Evolutionary conservation across 2,113 vertebrate species (phyloP).

Genomic region (Leptodactylus fuscus): DNA sequence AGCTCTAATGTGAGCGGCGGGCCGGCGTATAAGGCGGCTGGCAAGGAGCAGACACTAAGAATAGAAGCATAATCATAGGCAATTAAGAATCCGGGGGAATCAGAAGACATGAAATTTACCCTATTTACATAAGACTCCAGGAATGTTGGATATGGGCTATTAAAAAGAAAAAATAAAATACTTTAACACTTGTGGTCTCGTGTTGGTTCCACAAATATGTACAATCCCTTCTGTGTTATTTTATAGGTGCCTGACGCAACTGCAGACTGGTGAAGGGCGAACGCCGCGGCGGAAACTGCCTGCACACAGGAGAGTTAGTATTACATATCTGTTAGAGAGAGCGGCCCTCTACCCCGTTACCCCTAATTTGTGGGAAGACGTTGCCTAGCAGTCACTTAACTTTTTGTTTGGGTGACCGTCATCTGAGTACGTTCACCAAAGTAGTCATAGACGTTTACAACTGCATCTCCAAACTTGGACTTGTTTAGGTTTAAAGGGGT

Average conservation of each 20-base stretch:
- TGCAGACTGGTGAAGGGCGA: not conserved
- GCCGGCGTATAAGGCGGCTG: not conserved
- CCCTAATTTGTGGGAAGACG: not conserved
- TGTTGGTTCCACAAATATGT: not conserved
- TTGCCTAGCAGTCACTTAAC: not conserved
- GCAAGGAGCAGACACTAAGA: not conserved
- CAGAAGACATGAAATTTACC: constrained; percentile 16
- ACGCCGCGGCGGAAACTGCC: not conserved
- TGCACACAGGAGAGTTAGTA: not conserved
- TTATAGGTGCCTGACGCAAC: not conserved
- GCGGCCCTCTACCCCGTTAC: not conserved
- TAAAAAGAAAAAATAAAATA: constrained; percentile 13
- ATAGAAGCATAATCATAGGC: not conserved
- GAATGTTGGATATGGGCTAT: constrained; percentile 8
- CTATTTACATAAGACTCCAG: not conserved
- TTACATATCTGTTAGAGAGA: not conserved
- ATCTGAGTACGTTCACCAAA: not conserved
- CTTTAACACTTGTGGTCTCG: constrained; percentile 20
- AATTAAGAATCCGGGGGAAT: constrained; percentile 6
- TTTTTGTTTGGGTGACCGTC: not conserved
- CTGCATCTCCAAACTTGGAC: too few relatives aligned
- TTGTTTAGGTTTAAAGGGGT: too few relatives aligned
- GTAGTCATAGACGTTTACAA: not conserved
- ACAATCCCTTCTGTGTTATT: not conserved
- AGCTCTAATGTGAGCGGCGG: not conserved